Base-by-base conservation (phyloP, 2,797 vertebrate species). In the Ambastaia sidthimunki region DNA sequence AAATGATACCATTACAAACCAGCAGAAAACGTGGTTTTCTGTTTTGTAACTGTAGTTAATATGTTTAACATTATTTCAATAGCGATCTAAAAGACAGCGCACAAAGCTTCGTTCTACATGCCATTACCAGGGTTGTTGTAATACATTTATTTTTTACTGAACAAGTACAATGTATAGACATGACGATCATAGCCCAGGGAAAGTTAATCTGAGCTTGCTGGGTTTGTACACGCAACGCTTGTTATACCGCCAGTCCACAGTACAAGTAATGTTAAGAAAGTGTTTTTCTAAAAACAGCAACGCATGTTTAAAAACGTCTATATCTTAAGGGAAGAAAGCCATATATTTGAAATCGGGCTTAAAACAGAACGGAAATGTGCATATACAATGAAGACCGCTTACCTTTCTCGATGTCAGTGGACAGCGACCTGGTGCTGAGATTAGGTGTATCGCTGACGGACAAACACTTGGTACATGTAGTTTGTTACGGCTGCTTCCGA, bases 401-500 rank as follows among this genome's bases (percentile, higher is more conserved):
- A 89, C 88, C 88, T 86, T 37, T 10, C 41, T 65, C 65, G 80
- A 63, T 76, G 80, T 76, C 70, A 65, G 83, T 72, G 86, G 78
- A 86, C 81, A 87, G 86, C 86, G 85, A 85, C 69, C 83, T 77
- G 86, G 87, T 88, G 82, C 87, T 87, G 86, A 88, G 84, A 87
- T 84, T 74, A 82, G 80, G 76, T 76, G 83, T 71, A 79, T 78
- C 63, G 74, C 85, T 82, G 80, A 62, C 76, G 68, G 80, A 79
- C 47, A 83, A 76, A 80, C 79, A 69, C 81, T 68, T 63, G 47
- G 67, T 79, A 55, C 34, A 2, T 73, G 82, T 74, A 74, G 78
- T 76, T 77, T 37, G 77, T 74, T 67, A 71, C 41, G 9, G 37
- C 41, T 11, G 41, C 9, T 1, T 44, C 41, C 52, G 23, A 73